Base-by-base conservation (phyloP, 2,113 vertebrate genomes). In the Lasiurus borealis region DNA sequence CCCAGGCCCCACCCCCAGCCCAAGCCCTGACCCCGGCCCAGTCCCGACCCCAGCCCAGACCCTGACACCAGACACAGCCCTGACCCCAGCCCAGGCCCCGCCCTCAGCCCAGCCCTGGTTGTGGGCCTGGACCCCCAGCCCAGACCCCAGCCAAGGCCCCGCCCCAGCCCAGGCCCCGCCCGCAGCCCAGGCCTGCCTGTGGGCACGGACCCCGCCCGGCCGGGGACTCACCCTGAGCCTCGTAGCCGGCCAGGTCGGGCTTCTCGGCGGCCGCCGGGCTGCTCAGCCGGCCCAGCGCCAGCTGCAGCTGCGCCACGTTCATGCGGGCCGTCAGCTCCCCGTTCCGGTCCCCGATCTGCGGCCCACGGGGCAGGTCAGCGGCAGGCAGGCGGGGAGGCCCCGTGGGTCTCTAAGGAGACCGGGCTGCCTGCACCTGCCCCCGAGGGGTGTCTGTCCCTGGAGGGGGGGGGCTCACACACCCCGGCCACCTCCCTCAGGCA, bases 301-400 rank as follows among this genome's bases (percentile, higher is more conserved):
- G 97, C 98, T 98, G 98, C 94, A 99, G 98, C 98, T 99, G 99
- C 0, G 99, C 98, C 82, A 99, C 80, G 25, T 99, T 99, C 98
- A 98, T 96, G 76, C 98, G 98, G 0, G 99, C 99, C 0, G 99
- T 99, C 94, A 99, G 97, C 97, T 99, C 99, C 2, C 99, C 99
- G 0, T 95, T 99, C 40, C 98, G 98, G 98, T 99, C 99, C 66
- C 99, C 99, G 0, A 99, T 99, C 99, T 99, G 94, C 62, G 78
- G 88, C 19, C 34, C 1, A 62, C 5, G 13, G 66, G 14, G 36
- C 62, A 0, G 36, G 48, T 46, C 36, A 84, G 78, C 12, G 25
- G 34, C 34, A 12, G 31, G 44, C 11, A 1, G 57, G 40, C 18
- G 3, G 15, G 13, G 76, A 12, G 62, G 48, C n/a, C 57, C 66